These are phyloP conservation scores for Parnassius glacialis DNA, from an alignment of 2,888 invertebrate genomes.

Conservation along the genomic window DNA sequence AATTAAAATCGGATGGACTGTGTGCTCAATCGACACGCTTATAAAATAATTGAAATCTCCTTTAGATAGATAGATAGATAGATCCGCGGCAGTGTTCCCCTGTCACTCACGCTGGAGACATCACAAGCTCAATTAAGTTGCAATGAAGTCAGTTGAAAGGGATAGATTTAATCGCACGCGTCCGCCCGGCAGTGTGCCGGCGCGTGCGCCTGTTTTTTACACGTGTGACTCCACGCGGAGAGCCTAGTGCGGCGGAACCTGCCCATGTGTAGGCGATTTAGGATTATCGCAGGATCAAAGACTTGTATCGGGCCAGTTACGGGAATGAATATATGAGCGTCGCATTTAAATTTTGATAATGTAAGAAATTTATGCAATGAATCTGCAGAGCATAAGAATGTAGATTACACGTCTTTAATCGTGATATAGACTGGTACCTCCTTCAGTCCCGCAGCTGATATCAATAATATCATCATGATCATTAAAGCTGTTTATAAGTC, in stretches of 20 bases:
- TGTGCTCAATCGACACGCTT: too few species aligned
- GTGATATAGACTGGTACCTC: too few species aligned
- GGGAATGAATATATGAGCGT: slow-evolving; percentile 1
- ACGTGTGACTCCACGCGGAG: slow-evolving; percentile 6
- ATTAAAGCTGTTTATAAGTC: too few species aligned
- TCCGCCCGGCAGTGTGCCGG: slow-evolving; percentile 24
- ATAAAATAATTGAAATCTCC: too few species aligned
- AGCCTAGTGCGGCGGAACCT: neutral
- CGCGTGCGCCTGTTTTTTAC: slow-evolving; percentile 13
- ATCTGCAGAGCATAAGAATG: too few species aligned
- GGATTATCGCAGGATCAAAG: slow-evolving; percentile 22
- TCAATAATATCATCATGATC: too few species aligned
- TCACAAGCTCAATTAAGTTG: slow-evolving; percentile 24
- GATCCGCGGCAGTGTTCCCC: neutral
- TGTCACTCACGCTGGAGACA: slow-evolving; percentile 7
- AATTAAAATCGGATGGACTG: too few species aligned
- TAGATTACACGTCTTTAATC: too few species aligned
- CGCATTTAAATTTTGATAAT: too few species aligned
- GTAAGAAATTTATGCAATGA: too few species aligned
- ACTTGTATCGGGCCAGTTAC: neutral
- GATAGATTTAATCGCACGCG: slow-evolving; percentile 53
- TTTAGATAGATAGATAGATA: too few species aligned
- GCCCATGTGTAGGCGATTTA: neutral
- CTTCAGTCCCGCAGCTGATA: too few species aligned
- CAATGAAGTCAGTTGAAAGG: slow-evolving; percentile 45